Base-by-base conservation (phyloP, 1,140 invertebrate genomes). In the Sitobion miscanthi region DNA sequence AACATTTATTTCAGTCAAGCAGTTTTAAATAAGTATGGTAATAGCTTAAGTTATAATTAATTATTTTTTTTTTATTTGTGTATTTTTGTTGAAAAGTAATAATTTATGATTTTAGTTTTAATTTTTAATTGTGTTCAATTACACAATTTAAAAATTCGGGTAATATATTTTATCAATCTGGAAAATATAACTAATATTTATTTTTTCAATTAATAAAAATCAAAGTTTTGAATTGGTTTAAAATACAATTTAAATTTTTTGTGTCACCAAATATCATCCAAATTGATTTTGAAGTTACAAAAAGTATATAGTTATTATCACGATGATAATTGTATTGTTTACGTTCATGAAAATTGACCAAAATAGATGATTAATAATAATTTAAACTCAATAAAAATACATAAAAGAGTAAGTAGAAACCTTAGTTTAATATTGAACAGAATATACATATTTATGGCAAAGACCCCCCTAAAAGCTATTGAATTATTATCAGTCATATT, bases 401-500 rank as follows among this genome's bases (percentile, higher is more conserved):
- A n/a, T 14, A 77, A 77, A 77, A 77, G 9, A 69, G 62, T 14
- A 77, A 14, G 30, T 35, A n/a, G 30, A 77, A n/a, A 77, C 62
- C 62, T 77, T 77, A 77, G 62, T 77, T 77, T 77, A 77, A 77
- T 77, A 77, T 77, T 77, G 62, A 77, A 77, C n/a, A 77, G n/a
- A 77, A n/a, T n/a, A 77, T 77, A 90, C n/a, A 57, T 38, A 90
- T 90, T 57, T 54, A 90, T 57, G 25, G 88, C 38, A 69, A 91
- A 25, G 25, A 14, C 57, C 21, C 69, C 38, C 9, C 45, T 30
- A 42, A 82, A 91, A 82, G 14, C 90, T 45, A 91, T 88, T 82
- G 45, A 92, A 52, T 92, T 92, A 83, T 92, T 83, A 52, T 92
- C 23, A 77, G 69, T 49, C 69, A 35, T 83, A 83, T 92, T 91